Conservation (phyloP, 1,140 invertebrate genomes). For the Drosophila micromelanica region DNA sequence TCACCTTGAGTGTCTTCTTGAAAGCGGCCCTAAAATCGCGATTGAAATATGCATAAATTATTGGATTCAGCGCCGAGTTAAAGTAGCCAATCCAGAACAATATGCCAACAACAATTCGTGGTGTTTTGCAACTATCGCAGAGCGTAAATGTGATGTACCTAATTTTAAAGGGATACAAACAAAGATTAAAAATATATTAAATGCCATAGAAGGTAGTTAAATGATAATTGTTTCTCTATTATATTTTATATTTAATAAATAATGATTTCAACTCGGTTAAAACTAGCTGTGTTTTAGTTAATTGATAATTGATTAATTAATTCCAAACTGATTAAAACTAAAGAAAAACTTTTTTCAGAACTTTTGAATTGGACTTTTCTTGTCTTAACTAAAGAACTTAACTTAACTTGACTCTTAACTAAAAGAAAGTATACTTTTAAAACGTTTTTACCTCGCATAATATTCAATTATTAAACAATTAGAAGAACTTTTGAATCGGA, state of each 20-base stretch:
- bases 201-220: too few relatives aligned
- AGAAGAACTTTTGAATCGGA: neutral
- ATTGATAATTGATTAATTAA: too few relatives aligned
- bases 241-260: neutral
- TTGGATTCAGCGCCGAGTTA: slow-evolving; percentile 97
- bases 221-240: too few relatives aligned
- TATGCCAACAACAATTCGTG: slow-evolving; percentile 89
- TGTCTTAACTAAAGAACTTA: too few relatives aligned
- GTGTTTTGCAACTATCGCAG: slow-evolving; percentile 87
- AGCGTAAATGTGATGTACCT: slow-evolving; percentile 95
- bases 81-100: slow-evolving; percentile 99
- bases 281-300: neutral
- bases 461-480: too few relatives aligned
- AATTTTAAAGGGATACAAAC: neutral
- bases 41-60: slow-evolving; percentile 99
- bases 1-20: slow-evolving; percentile 95
- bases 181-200: neutral
- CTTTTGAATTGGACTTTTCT: too few relatives aligned
- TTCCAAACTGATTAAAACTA: neutral
- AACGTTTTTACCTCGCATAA: too few relatives aligned
- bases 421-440: too few relatives aligned
- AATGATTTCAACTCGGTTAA: neutral
- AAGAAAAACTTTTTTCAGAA: neutral
- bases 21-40: slow-evolving; percentile 97
- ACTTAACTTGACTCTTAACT: too few relatives aligned